These are phyloP conservation scores for Protonemura montana DNA, from an alignment of 2,888 invertebrate genomes.

Conservation along the genomic window DNA sequence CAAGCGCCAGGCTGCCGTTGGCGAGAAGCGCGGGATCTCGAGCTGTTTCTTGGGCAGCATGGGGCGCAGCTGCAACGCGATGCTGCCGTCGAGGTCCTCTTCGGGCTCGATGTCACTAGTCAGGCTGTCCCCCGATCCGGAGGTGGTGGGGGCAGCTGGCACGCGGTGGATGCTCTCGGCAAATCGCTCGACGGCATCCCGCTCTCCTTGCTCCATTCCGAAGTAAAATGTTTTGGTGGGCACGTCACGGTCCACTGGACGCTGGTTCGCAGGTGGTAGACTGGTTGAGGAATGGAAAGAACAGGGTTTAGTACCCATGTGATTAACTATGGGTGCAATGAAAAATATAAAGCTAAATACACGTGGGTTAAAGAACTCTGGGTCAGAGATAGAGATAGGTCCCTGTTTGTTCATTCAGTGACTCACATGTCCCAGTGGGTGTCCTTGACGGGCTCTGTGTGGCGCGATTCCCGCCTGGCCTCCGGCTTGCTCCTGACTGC, in stretches of 20 bases:
- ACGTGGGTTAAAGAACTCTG: too few species aligned
- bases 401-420: conserved; percentile 50
- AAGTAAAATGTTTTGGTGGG: conserved; percentile 76
- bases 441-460: conserved; percentile 26
- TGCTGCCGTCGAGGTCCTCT: conserved; percentile 61
- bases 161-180: conserved; percentile 54
- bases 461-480: not conserved
- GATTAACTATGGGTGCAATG: too few species aligned
- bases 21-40: conserved; percentile 81
- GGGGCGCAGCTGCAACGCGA: conserved; percentile 77
- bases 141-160: conserved; percentile 44
- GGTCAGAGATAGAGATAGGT: too few species aligned
- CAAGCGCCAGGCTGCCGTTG: conserved; percentile 83
- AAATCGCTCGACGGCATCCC: conserved; percentile 56
- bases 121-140: conserved; percentile 56
- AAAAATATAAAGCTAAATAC: too few species aligned
- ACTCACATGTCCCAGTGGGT: conserved; percentile 58
- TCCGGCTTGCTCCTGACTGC: not conserved
- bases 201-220: conserved; percentile 71
- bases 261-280: not conserved
- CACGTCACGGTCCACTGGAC: conserved; percentile 48
- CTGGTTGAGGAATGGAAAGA: too few species aligned
- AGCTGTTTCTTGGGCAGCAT: conserved; percentile 81
- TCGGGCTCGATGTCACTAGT: conserved; percentile 51
- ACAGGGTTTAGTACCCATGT: too few species aligned